These are phyloP conservation scores for Verasper variegatus DNA, from an alignment of 2,113 vertebrate species.

Conservation along the genomic window DNA sequence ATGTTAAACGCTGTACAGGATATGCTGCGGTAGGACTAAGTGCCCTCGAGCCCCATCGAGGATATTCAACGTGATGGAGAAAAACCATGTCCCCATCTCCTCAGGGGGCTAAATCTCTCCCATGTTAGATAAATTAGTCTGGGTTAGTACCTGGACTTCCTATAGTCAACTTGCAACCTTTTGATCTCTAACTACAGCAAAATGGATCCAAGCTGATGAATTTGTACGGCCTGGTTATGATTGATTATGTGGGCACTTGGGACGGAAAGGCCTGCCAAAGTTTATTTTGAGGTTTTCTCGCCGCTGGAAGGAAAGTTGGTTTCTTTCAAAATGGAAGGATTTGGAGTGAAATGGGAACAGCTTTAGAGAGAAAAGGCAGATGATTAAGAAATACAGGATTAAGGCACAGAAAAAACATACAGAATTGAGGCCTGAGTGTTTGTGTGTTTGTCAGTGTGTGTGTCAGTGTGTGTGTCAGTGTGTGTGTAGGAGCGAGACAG, in stretches of 20 bases:
- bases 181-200: constrained; percentile 81
- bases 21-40: constrained; percentile 71
- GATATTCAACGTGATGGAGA: constrained; percentile 77
- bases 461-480: background rate
- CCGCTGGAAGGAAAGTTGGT: constrained; percentile 24
- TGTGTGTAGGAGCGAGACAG: background rate
- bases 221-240: constrained; percentile 77
- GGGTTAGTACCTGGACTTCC: constrained; percentile 87
- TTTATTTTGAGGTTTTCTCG: constrained; percentile 60
- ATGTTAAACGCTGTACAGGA: constrained; percentile 80
- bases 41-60: constrained; percentile 74
- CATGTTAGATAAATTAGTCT: constrained; percentile 92
- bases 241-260: constrained; percentile 72
- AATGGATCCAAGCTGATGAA: constrained; percentile 83
- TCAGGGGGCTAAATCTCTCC: constrained; percentile 80
- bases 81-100: constrained; percentile 77
- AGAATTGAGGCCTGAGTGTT: background rate
- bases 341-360: background rate
- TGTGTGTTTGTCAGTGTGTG: background rate
- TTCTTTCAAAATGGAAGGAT: constrained; percentile 21
- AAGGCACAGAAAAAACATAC: background rate
- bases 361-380: background rate
- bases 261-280: constrained; percentile 75
- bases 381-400: background rate
- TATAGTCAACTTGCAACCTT: constrained; percentile 82